Percentiles rank a stretch among this genome's conserved stretches.
These are phyloP conservation scores for Gallirallus australis DNA, from an alignment of 2,797 vertebrate genomes.

Conservation along the genomic window DNA sequence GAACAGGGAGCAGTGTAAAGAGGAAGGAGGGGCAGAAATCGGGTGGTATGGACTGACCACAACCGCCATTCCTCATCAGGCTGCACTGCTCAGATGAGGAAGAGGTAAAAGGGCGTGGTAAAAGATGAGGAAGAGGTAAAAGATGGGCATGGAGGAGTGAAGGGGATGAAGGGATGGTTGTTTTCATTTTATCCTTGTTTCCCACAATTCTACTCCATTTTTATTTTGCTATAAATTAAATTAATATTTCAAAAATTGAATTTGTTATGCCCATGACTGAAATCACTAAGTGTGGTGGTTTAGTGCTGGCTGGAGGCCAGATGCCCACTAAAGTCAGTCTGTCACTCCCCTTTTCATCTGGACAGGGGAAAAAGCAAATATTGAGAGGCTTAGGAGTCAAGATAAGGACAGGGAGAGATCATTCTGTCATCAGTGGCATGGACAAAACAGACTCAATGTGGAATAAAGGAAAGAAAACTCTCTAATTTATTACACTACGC, in stretches of 20 bases:
- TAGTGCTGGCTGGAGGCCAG: no score
- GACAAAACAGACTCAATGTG: no score
- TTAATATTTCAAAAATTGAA: background rate
- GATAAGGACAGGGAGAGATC: no score
- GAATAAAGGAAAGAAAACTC: no score
- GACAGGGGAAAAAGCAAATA: no score
- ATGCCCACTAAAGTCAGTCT: no score
- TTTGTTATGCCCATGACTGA: background rate
- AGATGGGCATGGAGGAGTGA: background rate
- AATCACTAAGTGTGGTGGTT: background rate
- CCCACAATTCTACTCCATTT: background rate
- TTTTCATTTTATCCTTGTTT: background rate
- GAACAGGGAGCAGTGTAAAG: background rate
- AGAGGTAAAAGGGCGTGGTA: background rate
- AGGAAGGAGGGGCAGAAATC: background rate
- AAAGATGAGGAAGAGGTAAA: background rate
- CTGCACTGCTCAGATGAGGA: background rate
- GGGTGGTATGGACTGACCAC: background rate
- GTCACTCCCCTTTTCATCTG: no score
- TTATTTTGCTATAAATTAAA: background rate
- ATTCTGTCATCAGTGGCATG: no score
- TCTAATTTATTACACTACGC: no score
- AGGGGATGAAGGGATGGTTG: fast-evolving
- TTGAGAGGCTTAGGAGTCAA: no score
- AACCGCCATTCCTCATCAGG: background rate